These are phyloP conservation scores for Troides helena DNA, from an alignment of 2,888 invertebrate species.

Conservation along the genomic window DNA sequence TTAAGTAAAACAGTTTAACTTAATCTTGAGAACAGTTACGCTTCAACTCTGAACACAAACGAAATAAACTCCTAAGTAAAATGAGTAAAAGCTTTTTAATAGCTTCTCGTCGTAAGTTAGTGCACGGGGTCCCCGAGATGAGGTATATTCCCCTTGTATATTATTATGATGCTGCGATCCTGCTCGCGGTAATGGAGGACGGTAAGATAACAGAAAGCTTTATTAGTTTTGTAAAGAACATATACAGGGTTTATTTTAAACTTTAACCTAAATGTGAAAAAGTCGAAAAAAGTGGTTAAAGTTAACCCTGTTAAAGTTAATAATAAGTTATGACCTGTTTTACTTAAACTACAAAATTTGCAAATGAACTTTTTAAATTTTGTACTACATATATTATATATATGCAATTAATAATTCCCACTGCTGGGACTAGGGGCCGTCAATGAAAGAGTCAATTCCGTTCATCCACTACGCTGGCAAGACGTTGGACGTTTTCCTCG, in stretches of 20 bases:
- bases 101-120: neutral
- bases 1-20: neutral
- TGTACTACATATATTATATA: too few relatives aligned
- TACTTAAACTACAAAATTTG: too few relatives aligned
- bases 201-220: neutral
- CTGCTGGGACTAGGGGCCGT: too few relatives aligned
- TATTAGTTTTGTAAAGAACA: neutral
- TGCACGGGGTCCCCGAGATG: neutral
- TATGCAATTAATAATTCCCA: too few relatives aligned
- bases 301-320: too few relatives aligned
- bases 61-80: neutral
- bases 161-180: neutral
- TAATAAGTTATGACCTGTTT: too few relatives aligned
- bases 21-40: neutral
- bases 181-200: neutral
- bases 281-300: too few relatives aligned
- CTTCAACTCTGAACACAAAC: neutral
- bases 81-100: conserved; percentile 7
- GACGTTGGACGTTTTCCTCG: too few relatives aligned
- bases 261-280: too few relatives aligned
- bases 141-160: neutral
- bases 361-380: too few relatives aligned
- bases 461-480: too few relatives aligned
- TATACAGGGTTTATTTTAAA: neutral
- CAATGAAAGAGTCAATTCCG: too few relatives aligned